Evolutionary conservation across 2,797 vertebrate genomes (phyloP).

Genomic region (Darevskia mixta): DNA sequence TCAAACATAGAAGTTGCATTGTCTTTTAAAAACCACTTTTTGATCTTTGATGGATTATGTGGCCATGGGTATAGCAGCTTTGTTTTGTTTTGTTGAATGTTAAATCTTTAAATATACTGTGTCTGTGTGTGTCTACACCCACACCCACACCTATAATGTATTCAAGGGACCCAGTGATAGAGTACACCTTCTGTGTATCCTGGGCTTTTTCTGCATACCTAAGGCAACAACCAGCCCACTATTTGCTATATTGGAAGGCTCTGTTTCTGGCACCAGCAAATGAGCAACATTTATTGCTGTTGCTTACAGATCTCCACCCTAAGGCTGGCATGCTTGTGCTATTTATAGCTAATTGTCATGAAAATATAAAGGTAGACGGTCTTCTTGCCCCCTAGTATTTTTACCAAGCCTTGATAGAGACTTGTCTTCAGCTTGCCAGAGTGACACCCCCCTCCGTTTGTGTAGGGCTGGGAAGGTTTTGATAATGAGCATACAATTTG

Average conservation of each 20-base stretch:
- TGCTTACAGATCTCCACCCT: background rate
- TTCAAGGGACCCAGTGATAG: background rate
- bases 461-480: background rate
- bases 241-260: background rate
- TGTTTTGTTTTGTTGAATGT: constrained; percentile 39
- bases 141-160: no score
- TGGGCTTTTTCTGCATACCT: background rate
- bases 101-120: background rate
- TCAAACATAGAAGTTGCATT: constrained; percentile 27
- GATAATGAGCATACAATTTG: background rate
- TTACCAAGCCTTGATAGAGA: background rate
- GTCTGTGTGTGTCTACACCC: no score
- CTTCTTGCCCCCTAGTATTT: background rate
- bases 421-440: background rate
- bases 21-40: constrained; percentile 45
- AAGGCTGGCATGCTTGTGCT: background rate
- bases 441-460: background rate
- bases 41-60: constrained; percentile 27
- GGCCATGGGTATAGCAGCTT: background rate
- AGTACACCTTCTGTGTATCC: background rate
- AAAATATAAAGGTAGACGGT: background rate
- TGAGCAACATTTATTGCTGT: background rate
- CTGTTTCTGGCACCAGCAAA: background rate
- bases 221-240: background rate
- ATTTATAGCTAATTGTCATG: background rate